Base-by-base conservation (phyloP, 2,113 vertebrate genomes). In the Dendrocopos noguchii region DNA sequence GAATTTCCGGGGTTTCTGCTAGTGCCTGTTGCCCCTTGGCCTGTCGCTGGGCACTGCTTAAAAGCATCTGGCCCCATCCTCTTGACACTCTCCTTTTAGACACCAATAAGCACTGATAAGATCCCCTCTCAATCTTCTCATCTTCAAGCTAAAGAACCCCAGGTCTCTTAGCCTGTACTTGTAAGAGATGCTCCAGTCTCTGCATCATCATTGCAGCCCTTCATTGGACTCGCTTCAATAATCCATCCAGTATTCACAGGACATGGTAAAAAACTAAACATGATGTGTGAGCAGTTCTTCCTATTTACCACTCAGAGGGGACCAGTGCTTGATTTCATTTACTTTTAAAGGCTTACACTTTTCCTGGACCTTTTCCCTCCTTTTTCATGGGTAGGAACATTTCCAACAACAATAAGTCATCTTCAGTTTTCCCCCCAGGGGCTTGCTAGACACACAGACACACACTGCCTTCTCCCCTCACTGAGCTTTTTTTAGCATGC, bases 181-280 rank as follows among this genome's bases (percentile, higher is more conserved):
- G 4, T 20, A 28, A 66, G 18, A 44, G 39, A 31, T 66, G 39
- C 39, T 66, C 39, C 64, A 44, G 64, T 9, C 39, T 39, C 27
- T 42, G 31, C 18, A 44, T 12, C 39, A 66, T 44, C 28, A 44
- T 66, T 29, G 19, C 13, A 66, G 64, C 27, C 39, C 39, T 66
- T 18, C 19, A 5, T 42, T 66, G 64, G 28, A 44, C 11, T 66
- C 39, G 19, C 63, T 65, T 17, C 63, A 44, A 18, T 20, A 42
- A 29, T 31, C 28, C 64, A 42, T 44, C 28, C 39, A 29, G 0
- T 65, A 24, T 46, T 80, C 0, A 0, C 75, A 29, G 74, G 47
- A 83, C 44, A 66, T 12, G 3, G 4, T 20, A 46, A 73, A 74
- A 88, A 93, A 84, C 44, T 47, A 65, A 64, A 14, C 36, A 19